These are phyloP conservation scores for Sitobion miscanthi DNA, from an alignment of 1,140 invertebrate genomes.

Conservation along the genomic window DNA sequence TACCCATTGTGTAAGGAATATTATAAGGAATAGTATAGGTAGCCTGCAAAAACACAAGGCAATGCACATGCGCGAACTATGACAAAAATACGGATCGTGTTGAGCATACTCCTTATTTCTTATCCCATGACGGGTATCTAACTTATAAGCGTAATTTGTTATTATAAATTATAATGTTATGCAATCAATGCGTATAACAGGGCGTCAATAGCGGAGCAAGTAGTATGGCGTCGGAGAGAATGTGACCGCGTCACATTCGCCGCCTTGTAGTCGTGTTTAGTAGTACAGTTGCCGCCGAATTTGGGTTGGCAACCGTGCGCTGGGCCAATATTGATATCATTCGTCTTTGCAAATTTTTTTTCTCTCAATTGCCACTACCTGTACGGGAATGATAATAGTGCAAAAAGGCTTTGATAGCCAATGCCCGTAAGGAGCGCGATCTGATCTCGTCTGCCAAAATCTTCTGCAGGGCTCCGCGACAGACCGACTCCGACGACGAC, in stretches of 20 bases:
- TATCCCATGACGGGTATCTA: too few relatives aligned
- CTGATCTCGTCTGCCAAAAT: not conserved
- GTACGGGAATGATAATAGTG: constrained; percentile 13
- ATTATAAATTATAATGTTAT: too few relatives aligned
- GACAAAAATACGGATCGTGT: too few relatives aligned
- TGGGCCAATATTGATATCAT: constrained; percentile 45
- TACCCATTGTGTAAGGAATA: too few relatives aligned
- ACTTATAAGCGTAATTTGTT: too few relatives aligned
- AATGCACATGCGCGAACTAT: too few relatives aligned
- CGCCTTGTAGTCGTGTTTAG: not conserved
- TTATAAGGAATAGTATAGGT: too few relatives aligned
- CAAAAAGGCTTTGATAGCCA: constrained; percentile 28
- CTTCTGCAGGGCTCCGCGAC: not conserved
- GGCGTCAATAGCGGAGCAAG: not conserved
- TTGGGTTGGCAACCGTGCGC: constrained; percentile 40
- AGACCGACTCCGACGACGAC: not conserved
- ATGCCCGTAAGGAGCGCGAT: not conserved
- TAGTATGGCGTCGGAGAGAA: not conserved
- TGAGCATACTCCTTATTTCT: too few relatives aligned
- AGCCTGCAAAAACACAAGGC: too few relatives aligned
- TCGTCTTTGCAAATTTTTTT: not conserved
- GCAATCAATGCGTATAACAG: too few relatives aligned
- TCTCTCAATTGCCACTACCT: not conserved
- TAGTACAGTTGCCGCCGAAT: not conserved
- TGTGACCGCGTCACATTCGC: not conserved